These are phyloP conservation scores for Rhyacophila evoluta DNA, from an alignment of 2,888 invertebrate genomes.

Conservation along the genomic window DNA sequence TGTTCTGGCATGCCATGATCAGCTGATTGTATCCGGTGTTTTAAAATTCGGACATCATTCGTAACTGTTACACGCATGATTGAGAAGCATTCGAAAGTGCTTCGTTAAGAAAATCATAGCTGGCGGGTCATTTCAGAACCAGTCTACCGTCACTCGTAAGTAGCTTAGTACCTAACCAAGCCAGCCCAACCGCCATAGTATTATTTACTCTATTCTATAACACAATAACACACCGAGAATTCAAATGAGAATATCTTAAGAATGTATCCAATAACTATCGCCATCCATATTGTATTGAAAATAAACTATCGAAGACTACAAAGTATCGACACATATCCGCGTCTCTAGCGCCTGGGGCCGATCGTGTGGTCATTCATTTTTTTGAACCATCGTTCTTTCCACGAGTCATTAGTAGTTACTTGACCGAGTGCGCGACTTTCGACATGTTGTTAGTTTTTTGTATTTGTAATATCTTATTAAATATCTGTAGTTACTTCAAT, in stretches of 20 bases:
- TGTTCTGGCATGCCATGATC: not conserved
- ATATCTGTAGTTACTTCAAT: no score
- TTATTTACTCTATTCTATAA: no score
- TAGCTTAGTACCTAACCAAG: no score
- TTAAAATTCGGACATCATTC: not conserved
- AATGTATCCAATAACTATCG: no score
- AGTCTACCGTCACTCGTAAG: not conserved
- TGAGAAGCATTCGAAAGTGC: not conserved
- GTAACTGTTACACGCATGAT: slow-evolving; percentile 5
- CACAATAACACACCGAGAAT: no score
- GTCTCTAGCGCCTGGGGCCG: not conserved
- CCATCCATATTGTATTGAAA: no score
- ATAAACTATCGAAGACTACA: no score
- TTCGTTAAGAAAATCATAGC: not conserved
- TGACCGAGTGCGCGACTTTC: not conserved
- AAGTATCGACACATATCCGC: no score
- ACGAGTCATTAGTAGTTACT: not conserved
- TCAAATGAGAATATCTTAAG: no score
- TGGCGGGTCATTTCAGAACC: not conserved
- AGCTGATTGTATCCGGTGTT: not conserved
- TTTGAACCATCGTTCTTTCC: not conserved
- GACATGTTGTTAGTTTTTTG: not conserved
- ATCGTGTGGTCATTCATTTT: not conserved
- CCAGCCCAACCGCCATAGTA: no score
- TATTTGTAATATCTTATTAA: not conserved